Conservation (phyloP, 2,113 vertebrate species). For the Trematomus loennbergii region DNA sequence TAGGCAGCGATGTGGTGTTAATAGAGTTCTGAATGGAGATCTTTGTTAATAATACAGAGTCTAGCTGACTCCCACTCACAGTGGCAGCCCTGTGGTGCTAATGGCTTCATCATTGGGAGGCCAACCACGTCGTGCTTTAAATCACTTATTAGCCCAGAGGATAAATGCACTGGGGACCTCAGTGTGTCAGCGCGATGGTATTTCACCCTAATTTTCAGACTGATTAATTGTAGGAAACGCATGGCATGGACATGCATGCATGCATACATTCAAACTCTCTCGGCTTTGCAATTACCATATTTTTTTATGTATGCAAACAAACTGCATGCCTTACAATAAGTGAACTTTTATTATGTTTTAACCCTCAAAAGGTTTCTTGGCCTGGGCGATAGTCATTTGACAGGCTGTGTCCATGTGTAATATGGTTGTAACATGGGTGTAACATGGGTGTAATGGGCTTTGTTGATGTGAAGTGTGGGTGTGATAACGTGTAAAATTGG, state of each 20-base stretch:
- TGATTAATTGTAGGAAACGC: slow-evolving; percentile 44
- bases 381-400: no score
- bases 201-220: slow-evolving; percentile 56
- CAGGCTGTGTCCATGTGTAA: no score
- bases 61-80: slow-evolving; percentile 63
- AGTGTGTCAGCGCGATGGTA: slow-evolving; percentile 38
- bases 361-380: no score
- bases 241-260: slow-evolving; percentile 36
- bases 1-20: slow-evolving; percentile 64
- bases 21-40: slow-evolving; percentile 69
- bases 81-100: slow-evolving; percentile 73
- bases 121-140: slow-evolving; percentile 71
- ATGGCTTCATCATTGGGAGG: slow-evolving; percentile 78
- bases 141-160: slow-evolving; percentile 72
- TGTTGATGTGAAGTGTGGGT: no score
- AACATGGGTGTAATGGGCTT: no score
- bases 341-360: background rate
- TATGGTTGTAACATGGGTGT: no score
- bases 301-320: slow-evolving; percentile 18
- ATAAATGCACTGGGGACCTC: slow-evolving; percentile 53
- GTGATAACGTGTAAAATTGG: no score
- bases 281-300: background rate
- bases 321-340: background rate
- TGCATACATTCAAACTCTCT: slow-evolving; percentile 8
- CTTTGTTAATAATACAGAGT: slow-evolving; percentile 77